Base-by-base conservation (phyloP, 92 coral and sea anemone genomes). In the Bergia sp. region DNA sequence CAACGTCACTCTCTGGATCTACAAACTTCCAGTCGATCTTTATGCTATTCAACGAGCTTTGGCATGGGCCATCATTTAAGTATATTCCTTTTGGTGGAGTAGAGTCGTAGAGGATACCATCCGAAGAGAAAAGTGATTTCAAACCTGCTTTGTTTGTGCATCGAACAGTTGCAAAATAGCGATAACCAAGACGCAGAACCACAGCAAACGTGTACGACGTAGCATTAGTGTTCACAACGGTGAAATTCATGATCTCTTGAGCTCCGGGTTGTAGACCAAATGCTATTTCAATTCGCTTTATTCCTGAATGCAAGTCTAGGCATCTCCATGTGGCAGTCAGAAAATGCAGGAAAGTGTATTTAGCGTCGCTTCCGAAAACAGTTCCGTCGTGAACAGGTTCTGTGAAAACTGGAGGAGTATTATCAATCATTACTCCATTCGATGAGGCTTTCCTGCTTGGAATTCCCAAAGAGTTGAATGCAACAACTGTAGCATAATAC, bases 221-320 rank as follows among this genome's bases (percentile, higher is more conserved):
- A 75, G 91, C 93, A 43, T 79, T 66, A 18, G 79, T 87, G 41
- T 92, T 77, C n/a, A 94, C 73, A 18, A 23, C 55, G 23, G 91
- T 93, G 47, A 88, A 94, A 49, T 83, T 80, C 82, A 92, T 90
- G 18, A 92, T 78, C 76, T 92, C 91, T 38, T 75, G 41, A 7
- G 83, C 77, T 18, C 98, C 98, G 47, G 98, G 98, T 74, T 96
- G 94, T 11, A 92, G 84, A 1, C 98, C 96, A 85, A 94, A 94
- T 20, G 92, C 95, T 5, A 95, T 88, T 42, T 90, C 44, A 74
- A 3, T 67, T 82, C 43, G 69, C 69, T 61, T 15, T 23, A 89
- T 40, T 7, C 88, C 91, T 43, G 92, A 91, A 66, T 95, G 92
- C 15, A 65, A 45, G 86, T 95, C 98, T 11, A 44, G 83, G 73